Base-by-base conservation (phyloP, 2,888 invertebrate species). In the Epinotia nisella region DNA sequence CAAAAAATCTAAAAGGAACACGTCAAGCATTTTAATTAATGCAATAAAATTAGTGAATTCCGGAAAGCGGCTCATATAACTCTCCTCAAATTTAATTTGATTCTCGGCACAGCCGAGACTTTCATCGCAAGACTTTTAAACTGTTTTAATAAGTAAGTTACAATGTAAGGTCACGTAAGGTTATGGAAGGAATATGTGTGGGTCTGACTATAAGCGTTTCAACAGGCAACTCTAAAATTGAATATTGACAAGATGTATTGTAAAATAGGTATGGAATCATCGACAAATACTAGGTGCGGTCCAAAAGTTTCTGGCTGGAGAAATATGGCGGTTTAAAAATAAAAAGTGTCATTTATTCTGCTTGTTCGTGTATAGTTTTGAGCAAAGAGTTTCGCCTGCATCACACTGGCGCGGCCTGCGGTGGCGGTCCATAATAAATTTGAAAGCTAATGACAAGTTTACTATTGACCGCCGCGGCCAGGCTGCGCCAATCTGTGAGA, bases 31-130 rank as follows among this genome's bases (percentile, higher is more conserved):
- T 71, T 72, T 72, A 72, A 72, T 72, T 68, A 72, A 72, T 51
- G 72, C 39, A 62, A 68, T 68, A 62, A 72, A 72, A 72, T 68
- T 71, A 61, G 72, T 51, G 49, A 39, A 72, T 68, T 62, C 68
- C 58, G 10, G 56, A 68, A 70, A 65, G 60, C 66, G 68, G 51
- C 45, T 67, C 72, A 72, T 68, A 62, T 58, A 56, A 72, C 72
- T 72, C 66, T 71, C 66, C 56, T 62, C 17, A 68, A 68, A 72
- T 72, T 72, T 68, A 68, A 68, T 72, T 72, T 72, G 56, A 72
- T 62, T 55, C 55, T 45, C 17, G 60, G 55, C 55, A 60, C 35
- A 55, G 71, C 71, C 29, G 71, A 56, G 61, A 49, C 55, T 67
- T 71, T 61, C 29, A 56, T 49, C 55, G 56, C 45, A 45, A 41